Evolutionary conservation across 2,888 invertebrate genomes (phyloP).

Genomic region (Aphidius colemani): DNA sequence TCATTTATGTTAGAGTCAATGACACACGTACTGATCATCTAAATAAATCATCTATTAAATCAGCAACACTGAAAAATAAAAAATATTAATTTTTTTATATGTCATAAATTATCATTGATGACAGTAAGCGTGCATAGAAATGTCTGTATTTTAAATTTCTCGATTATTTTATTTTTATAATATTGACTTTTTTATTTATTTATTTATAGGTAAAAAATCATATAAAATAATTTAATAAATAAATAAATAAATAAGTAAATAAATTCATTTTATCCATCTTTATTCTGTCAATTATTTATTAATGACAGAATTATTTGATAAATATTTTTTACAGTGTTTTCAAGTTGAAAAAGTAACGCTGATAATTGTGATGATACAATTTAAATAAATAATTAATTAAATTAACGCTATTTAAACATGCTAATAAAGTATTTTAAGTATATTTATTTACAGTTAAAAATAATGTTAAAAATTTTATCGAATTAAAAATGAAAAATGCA

Average conservation of each 20-base stretch:
- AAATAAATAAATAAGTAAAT: not conserved
- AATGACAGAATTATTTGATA: not conserved
- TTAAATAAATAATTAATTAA: too few relatives aligned
- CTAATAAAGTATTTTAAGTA: not conserved
- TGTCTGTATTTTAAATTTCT: slow-evolving; percentile 32
- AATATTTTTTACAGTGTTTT: not conserved
- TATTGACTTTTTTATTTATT: slow-evolving; percentile 16
- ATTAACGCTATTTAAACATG: too few relatives aligned
- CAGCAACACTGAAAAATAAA: slow-evolving; percentile 41
- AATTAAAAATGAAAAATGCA: not conserved
- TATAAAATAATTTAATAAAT: not conserved
- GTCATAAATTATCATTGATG: slow-evolving; percentile 49
- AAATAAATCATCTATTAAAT: slow-evolving; percentile 51
- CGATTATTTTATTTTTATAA: slow-evolving; percentile 20
- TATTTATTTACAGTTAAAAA: not conserved
- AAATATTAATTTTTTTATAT: slow-evolving; percentile 33
- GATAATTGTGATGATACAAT: too few relatives aligned
- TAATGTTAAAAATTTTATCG: too few relatives aligned
- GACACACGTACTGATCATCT: slow-evolving; percentile 44
- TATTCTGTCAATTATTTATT: too few relatives aligned
- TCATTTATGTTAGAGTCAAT: slow-evolving; percentile 27
- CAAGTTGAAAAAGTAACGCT: too few relatives aligned
- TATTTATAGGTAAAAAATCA: not conserved
- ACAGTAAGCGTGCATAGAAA: slow-evolving; percentile 48
- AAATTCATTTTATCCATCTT: not conserved